Base-by-base conservation (phyloP, 1,140 invertebrate species). In the Lordiphosa collinella region DNA sequence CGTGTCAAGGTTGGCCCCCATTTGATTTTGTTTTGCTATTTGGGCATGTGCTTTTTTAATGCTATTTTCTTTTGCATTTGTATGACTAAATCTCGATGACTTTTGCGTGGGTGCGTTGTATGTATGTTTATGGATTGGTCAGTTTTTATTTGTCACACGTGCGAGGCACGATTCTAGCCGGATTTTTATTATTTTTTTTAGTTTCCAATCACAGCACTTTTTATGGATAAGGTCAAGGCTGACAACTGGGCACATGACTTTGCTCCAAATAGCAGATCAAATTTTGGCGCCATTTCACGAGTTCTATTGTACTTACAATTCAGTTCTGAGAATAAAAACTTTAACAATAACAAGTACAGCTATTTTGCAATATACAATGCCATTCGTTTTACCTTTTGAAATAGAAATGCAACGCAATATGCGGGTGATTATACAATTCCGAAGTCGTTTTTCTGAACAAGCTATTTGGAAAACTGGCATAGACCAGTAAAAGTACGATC, bases 1-100 rank as follows among this genome's bases (percentile, higher is more conserved):
- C 40, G 48, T 56, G 38, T 53, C 71, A 82, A 82, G 76, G 76
- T 65, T 82, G 62, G 47, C 31, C 56, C 50, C 38, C 57, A 66
- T 70, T 71, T 73, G 68, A 68, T 69, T 47, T 46, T 62, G 51
- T 68, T 66, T 56, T 29, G 57, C 47, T 34, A 52, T 55, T 72
- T 68, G 38, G 35, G 53, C 53, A 56, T 53, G 44, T 47, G 54
- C 40, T 43, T 56, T 41, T 55, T 55, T 35, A n/a, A 10, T 38
- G 46, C 9, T 32, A 14, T 62, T 16, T 29, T 53, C 36, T 13
- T 32, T 32, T 49, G 11, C 40, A 47, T 47, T 25, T 38, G 47
- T 43, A 34, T 50, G 55, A 55, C 53, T 50, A 10, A 14, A 52
- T 52, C 22, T 56, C 37, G 60, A 43, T 67, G 29, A 67, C 32